Evolutionary conservation across 1,140 invertebrate species (phyloP).

Genomic region (Heliconius hermathena): DNA sequence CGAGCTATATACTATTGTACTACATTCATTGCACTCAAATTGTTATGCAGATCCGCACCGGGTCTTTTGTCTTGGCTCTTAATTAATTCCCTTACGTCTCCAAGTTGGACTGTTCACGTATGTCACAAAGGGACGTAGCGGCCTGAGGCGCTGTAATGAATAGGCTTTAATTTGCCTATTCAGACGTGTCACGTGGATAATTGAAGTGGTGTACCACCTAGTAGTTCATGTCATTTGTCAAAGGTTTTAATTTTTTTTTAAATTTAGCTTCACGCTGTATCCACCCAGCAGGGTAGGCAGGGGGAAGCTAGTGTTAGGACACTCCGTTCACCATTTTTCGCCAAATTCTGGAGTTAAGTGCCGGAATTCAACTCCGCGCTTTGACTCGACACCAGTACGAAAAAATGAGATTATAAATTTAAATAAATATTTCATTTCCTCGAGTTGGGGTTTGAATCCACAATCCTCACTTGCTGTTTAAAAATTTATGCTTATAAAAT

Average conservation of each 20-base stretch:
- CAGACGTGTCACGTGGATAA: conserved; percentile 33
- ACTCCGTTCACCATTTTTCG: no score
- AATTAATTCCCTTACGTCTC: conserved; percentile 39
- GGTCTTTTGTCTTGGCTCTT: conserved; percentile 39
- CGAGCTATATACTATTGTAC: conserved; percentile 11
- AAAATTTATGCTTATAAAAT: not conserved
- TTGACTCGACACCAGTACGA: no score
- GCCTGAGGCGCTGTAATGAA: conserved; percentile 35
- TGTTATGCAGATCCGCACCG: conserved; percentile 31
- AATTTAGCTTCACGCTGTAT: no score
- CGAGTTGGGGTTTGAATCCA: no score
- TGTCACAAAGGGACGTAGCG: conserved; percentile 33
- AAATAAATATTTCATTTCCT: no score
- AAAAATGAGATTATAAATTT: no score
- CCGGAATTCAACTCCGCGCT: no score
- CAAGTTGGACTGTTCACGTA: conserved; percentile 38
- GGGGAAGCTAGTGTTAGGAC: no score
- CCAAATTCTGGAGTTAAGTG: no score
- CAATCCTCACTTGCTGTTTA: not conserved
- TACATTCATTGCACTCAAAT: conserved; percentile 25
- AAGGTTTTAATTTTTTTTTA: not conserved
- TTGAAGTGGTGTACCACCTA: conserved; percentile 16
- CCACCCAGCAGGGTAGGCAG: no score
- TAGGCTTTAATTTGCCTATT: conserved; percentile 40
- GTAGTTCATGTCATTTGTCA: not conserved